Evolutionary conservation across 1,140 invertebrate genomes (phyloP).

Genomic region (Drosophila auraria): DNA sequence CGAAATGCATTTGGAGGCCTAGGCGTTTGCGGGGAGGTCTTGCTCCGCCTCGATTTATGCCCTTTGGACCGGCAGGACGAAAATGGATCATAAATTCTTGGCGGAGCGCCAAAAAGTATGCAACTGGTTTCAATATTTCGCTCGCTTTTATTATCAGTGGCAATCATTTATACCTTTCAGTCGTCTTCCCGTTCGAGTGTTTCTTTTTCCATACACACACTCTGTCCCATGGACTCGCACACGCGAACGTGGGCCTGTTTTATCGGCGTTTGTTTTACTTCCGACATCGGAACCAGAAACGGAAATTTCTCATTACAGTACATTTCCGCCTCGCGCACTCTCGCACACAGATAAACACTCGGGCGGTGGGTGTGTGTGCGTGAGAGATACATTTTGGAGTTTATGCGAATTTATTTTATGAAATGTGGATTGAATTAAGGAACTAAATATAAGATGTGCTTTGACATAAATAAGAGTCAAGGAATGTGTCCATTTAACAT

Average conservation of each 20-base stretch:
- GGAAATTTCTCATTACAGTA: conserved; percentile 83
- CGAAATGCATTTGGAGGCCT: conserved; percentile 55
- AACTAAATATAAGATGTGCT: neutral
- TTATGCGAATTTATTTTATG: neutral
- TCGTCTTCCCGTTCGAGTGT: conserved; percentile 17
- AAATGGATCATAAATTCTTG: conserved; percentile 70
- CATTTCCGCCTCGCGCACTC: conserved; percentile 69
- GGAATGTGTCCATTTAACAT: no score
- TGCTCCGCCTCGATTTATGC: conserved; percentile 58
- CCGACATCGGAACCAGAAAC: conserved; percentile 80
- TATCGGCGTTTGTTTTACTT: conserved; percentile 83
- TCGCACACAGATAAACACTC: conserved; percentile 28
- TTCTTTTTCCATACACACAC: conserved; percentile 19
- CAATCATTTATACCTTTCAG: conserved; percentile 68
- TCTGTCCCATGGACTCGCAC: conserved; percentile 7
- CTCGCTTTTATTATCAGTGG: conserved; percentile 63
- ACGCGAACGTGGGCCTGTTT: conserved; percentile 53
- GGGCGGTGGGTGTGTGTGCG: neutral
- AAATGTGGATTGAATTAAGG: neutral
- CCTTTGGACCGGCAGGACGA: conserved; percentile 36
- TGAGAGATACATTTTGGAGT: conserved; percentile 1
- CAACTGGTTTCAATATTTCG: conserved; percentile 75
- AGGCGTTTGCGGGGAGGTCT: neutral
- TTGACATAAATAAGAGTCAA: neutral
- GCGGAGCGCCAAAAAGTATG: conserved; percentile 58